Evolutionary conservation across 2,888 invertebrate species (phyloP).

Genomic region (Tenthredo scrophulariae): DNA sequence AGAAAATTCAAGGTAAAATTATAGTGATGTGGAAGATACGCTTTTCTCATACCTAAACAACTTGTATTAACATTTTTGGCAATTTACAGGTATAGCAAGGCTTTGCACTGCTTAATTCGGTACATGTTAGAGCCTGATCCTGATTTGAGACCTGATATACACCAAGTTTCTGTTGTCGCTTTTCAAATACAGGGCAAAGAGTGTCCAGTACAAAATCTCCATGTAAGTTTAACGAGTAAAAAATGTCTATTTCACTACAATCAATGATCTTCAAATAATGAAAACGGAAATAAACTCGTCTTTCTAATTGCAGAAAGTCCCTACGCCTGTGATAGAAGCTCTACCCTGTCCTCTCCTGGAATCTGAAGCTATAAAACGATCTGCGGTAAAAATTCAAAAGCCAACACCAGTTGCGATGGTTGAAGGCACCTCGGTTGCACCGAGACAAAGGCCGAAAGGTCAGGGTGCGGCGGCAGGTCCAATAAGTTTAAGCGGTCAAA

Average conservation of each 20-base stretch:
- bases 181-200: conserved; percentile 86
- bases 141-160: conserved; percentile 91
- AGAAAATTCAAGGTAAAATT: conserved; percentile 84
- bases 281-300: background rate
- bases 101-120: conserved; percentile 76
- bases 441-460: conserved; percentile 90
- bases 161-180: conserved; percentile 88
- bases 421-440: conserved; percentile 90
- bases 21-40: background rate
- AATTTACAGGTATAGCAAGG: conserved; percentile 72
- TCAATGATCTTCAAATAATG: background rate
- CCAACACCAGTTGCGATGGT: conserved; percentile 79
- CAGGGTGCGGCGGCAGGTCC: conserved; percentile 74
- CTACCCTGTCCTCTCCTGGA: conserved; percentile 85
- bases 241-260: background rate
- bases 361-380: conserved; percentile 83
- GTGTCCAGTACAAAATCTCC: conserved; percentile 90
- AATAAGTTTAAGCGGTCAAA: conserved; percentile 75
- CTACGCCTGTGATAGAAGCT: conserved; percentile 83
- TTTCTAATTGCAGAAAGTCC: conserved; percentile 81
- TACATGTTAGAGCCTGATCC: conserved; percentile 93
- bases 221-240: conserved; percentile 79
- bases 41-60: background rate
- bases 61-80: conserved; percentile 38
- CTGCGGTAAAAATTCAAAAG: conserved; percentile 78